A percentile compares a stretch with the other conserved stretches of the same genome.
These are phyloP conservation scores for Tetranychus piercei DNA, from an alignment of 2,888 invertebrate genomes.

Conservation along the genomic window DNA sequence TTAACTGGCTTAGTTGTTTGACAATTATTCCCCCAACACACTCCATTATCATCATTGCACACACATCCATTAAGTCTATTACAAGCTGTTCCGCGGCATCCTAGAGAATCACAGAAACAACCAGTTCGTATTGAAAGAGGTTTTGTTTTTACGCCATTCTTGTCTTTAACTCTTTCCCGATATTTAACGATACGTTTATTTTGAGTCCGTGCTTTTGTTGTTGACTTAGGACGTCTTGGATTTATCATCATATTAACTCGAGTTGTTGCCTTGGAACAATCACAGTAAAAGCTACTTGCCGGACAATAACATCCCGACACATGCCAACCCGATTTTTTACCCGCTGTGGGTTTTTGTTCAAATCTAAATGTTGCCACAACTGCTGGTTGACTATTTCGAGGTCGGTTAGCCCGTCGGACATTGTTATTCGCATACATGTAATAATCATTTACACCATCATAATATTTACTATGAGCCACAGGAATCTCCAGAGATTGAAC, in stretches of 20 bases:
- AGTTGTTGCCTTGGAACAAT: neutral
- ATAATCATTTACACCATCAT: neutral
- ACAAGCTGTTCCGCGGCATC: neutral
- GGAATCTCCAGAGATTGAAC: too few species aligned
- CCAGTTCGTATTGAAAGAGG: neutral
- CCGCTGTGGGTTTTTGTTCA: neutral
- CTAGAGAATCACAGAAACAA: neutral
- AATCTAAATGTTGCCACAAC: neutral
- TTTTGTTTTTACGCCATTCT: neutral
- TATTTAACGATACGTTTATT: neutral
- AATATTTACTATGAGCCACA: neutral
- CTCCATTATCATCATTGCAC: neutral
- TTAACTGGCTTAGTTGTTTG: neutral
- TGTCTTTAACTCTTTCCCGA: neutral
- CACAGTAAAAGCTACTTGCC: neutral
- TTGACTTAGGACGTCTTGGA: neutral
- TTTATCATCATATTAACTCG: conserved; percentile 4
- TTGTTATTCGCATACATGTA: neutral
- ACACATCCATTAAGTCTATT: conserved; percentile 6
- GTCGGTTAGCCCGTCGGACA: neutral
- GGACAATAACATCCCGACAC: conserved; percentile 5
- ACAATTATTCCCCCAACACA: conserved; percentile 4
- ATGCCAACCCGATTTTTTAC: neutral
- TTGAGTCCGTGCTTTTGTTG: neutral
- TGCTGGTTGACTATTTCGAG: neutral